phyloP scores from a whole-genome alignment of 2,888 invertebrate species.

The Lasioglossum malachurum region DNA sequence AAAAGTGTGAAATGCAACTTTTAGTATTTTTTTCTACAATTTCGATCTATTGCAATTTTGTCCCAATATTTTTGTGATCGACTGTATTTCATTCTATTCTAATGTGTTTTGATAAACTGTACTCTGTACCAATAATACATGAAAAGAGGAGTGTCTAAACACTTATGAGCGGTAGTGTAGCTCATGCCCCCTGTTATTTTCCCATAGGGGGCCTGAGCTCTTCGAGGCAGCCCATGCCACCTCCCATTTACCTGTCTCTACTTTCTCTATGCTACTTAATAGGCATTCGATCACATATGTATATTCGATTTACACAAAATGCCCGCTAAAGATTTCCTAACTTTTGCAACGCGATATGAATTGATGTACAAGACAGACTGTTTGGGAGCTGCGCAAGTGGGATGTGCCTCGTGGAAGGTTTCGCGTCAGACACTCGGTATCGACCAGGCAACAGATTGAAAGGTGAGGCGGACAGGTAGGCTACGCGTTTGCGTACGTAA shows the following conservation, averaged over 20 bases:
- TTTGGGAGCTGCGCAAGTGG: neutral
- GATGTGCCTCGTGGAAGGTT: neutral
- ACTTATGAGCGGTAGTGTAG: too few species aligned
- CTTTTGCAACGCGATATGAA: neutral
- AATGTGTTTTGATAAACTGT: too few species aligned
- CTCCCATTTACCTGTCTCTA: neutral
- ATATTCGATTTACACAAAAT: neutral
- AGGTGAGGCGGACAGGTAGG: slow-evolving; percentile 63
- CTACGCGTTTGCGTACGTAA: slow-evolving; percentile 60
- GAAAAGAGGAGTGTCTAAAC: too few species aligned
- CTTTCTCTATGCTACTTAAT: neutral
- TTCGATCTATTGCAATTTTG: too few species aligned
- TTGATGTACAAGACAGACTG: neutral
- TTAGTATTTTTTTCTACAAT: too few species aligned
- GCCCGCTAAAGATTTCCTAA: neutral
- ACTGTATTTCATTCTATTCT: too few species aligned
- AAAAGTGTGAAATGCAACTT: too few species aligned
- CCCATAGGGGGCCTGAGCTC: neutral
- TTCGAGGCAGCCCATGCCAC: neutral
- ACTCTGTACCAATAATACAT: too few species aligned
- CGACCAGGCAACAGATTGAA: slow-evolving; percentile 63
- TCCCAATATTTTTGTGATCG: too few species aligned
- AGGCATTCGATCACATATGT: neutral
- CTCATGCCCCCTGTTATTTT: too few species aligned
- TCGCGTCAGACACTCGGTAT: slow-evolving; percentile 55